Evolutionary conservation across 64 coral and sea anemone species (phyloP).

Genomic region (Acropora yongei): DNA sequence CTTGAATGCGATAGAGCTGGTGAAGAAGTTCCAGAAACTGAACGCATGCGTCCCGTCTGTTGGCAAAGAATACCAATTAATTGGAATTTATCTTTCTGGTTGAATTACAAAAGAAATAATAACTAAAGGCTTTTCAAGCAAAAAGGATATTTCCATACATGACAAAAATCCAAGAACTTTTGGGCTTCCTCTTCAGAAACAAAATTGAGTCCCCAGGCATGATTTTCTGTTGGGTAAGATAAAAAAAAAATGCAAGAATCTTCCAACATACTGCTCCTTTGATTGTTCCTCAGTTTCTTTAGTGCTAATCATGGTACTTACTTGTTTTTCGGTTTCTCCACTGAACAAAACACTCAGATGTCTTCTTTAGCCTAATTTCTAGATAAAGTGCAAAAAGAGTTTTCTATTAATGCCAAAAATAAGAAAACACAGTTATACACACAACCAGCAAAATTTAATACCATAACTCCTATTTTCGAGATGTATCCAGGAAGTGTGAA

Average conservation of each 20-base stretch:
- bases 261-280: neutral
- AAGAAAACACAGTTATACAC: neutral
- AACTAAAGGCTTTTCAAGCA: neutral
- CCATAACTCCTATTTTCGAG: no score
- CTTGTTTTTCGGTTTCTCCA: conserved; percentile 99
- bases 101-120: neutral
- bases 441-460: no score
- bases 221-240: conserved; percentile 57
- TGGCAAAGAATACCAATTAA: neutral
- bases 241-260: conserved; percentile 1
- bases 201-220: conserved; percentile 98
- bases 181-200: conserved; percentile 93
- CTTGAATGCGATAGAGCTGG: neutral
- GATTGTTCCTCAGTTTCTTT: neutral
- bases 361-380: conserved; percentile 98
- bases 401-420: no score
- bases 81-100: no score
- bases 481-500: no score
- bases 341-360: conserved; percentile 97
- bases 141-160: conserved; percentile 53
- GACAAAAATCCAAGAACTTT: conserved; percentile 91
- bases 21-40: neutral
- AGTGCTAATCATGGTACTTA: conserved; percentile 31
- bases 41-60: conserved; percentile 12
- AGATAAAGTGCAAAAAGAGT: neutral